Conservation (phyloP, 2,888 invertebrate species). For the Spilosoma lubricipeda region DNA sequence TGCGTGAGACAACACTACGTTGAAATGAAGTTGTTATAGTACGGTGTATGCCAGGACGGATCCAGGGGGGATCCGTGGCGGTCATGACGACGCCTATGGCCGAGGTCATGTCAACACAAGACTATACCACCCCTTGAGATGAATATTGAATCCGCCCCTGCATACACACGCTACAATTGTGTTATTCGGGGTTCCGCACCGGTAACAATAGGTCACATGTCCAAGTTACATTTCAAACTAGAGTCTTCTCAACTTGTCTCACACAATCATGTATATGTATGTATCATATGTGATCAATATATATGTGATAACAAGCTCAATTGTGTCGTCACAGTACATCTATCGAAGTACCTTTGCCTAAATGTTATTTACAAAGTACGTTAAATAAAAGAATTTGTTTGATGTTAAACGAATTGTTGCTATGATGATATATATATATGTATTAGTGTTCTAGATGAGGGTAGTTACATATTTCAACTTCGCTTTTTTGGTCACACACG, state of each 20-base stretch:
- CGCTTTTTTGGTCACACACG: slow-evolving; percentile 25
- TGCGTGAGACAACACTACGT: background rate
- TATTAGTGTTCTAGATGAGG: slow-evolving; percentile 30
- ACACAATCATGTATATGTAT: too few species aligned
- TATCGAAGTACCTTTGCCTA: slow-evolving; percentile 37
- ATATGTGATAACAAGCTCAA: background rate
- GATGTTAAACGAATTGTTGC: slow-evolving; percentile 39
- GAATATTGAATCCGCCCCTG: background rate
- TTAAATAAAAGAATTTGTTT: slow-evolving; percentile 41
- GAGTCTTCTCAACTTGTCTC: background rate
- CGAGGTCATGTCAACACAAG: background rate
- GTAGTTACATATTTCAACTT: background rate
- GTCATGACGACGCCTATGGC: background rate
- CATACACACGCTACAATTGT: background rate
- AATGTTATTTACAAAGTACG: slow-evolving; percentile 43
- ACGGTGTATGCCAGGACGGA: background rate
- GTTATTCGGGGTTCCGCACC: background rate
- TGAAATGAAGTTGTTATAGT: background rate
- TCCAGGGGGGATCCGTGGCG: background rate
- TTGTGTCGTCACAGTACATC: slow-evolving; percentile 11
- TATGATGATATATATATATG: slow-evolving; percentile 32
- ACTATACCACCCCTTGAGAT: background rate
- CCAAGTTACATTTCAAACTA: background rate
- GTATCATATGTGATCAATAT: too few species aligned
- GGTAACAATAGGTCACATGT: background rate